Conservation (phyloP, 2,888 invertebrate species). For the Conchocele bisecta region DNA sequence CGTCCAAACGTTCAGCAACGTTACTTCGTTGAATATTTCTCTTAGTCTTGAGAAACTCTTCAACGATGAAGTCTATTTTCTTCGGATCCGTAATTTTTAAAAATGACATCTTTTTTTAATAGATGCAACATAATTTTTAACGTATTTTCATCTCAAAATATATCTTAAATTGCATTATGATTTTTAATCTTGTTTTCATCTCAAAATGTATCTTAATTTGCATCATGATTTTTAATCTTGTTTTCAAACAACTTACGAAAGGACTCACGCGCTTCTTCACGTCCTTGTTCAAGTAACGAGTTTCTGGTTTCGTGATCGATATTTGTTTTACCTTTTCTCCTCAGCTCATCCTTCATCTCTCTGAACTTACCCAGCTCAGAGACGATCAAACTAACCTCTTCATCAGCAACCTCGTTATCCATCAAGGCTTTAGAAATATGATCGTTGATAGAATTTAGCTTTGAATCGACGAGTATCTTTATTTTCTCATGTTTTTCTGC, state of each 20-base stretch:
- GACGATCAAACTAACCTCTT: too few species aligned
- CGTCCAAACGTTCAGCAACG: slow-evolving; percentile 4
- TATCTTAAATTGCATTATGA: too few species aligned
- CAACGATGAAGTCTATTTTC: slow-evolving; percentile 21
- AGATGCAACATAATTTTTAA: slow-evolving; percentile 1
- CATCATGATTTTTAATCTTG: background rate
- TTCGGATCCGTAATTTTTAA: too few species aligned
- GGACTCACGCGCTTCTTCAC: slow-evolving; percentile 13
- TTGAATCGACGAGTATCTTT: too few species aligned
- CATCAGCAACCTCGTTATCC: too few species aligned
- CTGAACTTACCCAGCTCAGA: too few species aligned
- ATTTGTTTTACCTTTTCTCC: background rate
- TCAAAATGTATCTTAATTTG: background rate
- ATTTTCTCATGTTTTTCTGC: too few species aligned
- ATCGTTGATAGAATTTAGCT: too few species aligned
- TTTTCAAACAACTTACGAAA: slow-evolving; percentile 15
- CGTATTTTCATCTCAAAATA: too few species aligned
- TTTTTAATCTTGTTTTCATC: slow-evolving; percentile 9
- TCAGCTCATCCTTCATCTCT: slow-evolving; percentile 10
- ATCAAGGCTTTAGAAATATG: too few species aligned
- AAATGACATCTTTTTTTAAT: slow-evolving; percentile 25
- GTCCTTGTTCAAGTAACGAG: slow-evolving; percentile 9
- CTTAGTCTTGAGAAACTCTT: slow-evolving; percentile 20
- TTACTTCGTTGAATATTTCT: slow-evolving; percentile 13
- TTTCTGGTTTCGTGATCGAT: background rate